phyloP scores from a whole-genome alignment of 2,113 vertebrate species.

The Acrocephalus arundinaceus region DNA sequence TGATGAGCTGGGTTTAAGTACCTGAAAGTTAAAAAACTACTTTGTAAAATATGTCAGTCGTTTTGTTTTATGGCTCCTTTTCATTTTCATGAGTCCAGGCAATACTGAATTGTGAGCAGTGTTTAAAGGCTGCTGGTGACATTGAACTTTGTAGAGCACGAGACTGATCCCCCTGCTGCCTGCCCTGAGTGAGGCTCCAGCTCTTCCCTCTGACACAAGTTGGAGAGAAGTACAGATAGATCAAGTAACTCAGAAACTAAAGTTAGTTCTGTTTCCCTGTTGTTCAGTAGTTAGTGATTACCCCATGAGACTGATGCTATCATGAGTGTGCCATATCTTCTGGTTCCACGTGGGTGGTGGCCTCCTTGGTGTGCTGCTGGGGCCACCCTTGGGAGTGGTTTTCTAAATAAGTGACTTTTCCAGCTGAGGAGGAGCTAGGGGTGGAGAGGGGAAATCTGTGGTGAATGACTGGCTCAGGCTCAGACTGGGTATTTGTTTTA shows the following conservation, averaged over 20 bases:
- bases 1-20: slow-evolving; percentile 57
- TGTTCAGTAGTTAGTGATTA: not conserved
- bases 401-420: not conserved
- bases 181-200: not conserved
- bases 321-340: not conserved
- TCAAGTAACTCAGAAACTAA: not conserved
- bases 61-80: slow-evolving; percentile 21
- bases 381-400: not conserved
- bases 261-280: not conserved
- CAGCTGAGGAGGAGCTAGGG: not conserved
- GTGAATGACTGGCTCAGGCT: not conserved
- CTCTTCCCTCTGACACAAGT: not conserved
- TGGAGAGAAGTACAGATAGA: not conserved
- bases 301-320: not conserved
- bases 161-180: not conserved
- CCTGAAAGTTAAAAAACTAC: slow-evolving; percentile 40
- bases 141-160: not conserved
- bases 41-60: slow-evolving; percentile 40
- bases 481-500: not conserved
- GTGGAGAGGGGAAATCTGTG: not conserved
- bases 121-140: not conserved
- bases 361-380: not conserved
- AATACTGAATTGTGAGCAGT: not conserved
- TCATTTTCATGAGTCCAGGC: slow-evolving; percentile 43
- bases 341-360: not conserved